A percentile compares a stretch with the other conserved stretches of the same genome.
These are phyloP conservation scores for Dascillus cervinus DNA, from an alignment of 2,888 invertebrate species.

Conservation along the genomic window DNA sequence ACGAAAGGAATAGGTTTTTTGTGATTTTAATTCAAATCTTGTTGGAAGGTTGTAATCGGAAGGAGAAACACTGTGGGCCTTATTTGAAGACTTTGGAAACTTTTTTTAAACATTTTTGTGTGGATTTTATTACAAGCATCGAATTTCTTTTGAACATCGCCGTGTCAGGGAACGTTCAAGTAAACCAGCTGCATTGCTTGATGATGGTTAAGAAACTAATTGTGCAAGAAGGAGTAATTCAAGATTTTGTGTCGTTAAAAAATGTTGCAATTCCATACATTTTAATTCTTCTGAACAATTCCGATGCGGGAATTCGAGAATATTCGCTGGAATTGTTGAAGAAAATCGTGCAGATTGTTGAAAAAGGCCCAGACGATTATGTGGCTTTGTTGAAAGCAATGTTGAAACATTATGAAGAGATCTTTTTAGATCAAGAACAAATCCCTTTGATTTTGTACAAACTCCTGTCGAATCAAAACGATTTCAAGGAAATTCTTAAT, in stretches of 20 bases:
- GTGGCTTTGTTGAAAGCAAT: constrained; percentile 45
- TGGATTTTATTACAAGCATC: constrained; percentile 43
- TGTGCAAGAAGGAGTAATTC: too few relatives aligned
- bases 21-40: constrained; percentile 45
- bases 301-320: constrained; percentile 48
- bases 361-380: constrained; percentile 39
- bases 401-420: constrained; percentile 48
- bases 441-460: constrained; percentile 55
- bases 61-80: constrained; percentile 22
- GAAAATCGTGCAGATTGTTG: constrained; percentile 30
- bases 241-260: constrained; percentile 36
- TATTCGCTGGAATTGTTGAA: constrained; percentile 49
- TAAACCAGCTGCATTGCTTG: constrained; percentile 32
- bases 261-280: constrained; percentile 46
- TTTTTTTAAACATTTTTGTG: constrained; percentile 44
- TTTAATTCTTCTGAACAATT: constrained; percentile 51
- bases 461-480: constrained; percentile 45
- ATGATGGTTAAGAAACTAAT: constrained; percentile 20
- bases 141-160: constrained; percentile 53
- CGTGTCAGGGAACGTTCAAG: constrained; percentile 21
- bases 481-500: constrained; percentile 31
- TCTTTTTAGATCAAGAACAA: constrained; percentile 60
- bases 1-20: constrained; percentile 39
- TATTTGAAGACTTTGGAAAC: constrained; percentile 36
- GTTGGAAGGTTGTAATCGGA: constrained; percentile 44